Conservation (phyloP, 2,113 vertebrate genomes). For the Sula dactylatra region DNA sequence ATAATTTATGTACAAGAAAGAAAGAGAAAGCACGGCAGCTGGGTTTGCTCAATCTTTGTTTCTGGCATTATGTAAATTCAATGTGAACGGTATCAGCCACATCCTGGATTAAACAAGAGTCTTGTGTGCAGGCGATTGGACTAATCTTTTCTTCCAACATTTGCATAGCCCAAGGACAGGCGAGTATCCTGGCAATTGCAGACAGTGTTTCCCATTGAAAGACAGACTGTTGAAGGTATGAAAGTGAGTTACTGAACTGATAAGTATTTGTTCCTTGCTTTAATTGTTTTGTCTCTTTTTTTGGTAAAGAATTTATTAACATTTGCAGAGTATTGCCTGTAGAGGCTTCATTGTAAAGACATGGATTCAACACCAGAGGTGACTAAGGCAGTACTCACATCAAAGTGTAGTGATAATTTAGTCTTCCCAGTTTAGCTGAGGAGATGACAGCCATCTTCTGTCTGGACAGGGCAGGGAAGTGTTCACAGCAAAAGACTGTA, state of each 20-base stretch:
- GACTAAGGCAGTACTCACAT: neutral
- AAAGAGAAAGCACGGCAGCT: neutral
- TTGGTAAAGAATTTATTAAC: neutral
- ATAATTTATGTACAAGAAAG: neutral
- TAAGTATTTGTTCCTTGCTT: neutral
- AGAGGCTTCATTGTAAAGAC: neutral
- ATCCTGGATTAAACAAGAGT: neutral
- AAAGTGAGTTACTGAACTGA: neutral
- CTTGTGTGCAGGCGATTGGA: neutral
- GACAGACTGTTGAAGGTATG: neutral
- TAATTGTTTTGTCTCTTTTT: neutral
- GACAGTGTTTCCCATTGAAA: neutral
- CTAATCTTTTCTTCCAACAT: neutral
- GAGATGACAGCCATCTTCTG: neutral
- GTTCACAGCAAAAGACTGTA: neutral
- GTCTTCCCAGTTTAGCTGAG: neutral
- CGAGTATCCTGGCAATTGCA: neutral
- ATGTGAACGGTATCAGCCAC: neutral
- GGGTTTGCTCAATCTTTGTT: neutral
- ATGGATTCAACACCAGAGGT: neutral
- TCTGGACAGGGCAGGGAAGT: neutral
- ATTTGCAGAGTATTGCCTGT: neutral
- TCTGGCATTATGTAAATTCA: neutral
- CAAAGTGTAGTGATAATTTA: neutral
- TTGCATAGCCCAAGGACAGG: neutral